Evolutionary conservation across 2,797 vertebrate species (phyloP), one percentile per base, ranked within the genome.

Genomic region (Mallotus villosus): DNA sequence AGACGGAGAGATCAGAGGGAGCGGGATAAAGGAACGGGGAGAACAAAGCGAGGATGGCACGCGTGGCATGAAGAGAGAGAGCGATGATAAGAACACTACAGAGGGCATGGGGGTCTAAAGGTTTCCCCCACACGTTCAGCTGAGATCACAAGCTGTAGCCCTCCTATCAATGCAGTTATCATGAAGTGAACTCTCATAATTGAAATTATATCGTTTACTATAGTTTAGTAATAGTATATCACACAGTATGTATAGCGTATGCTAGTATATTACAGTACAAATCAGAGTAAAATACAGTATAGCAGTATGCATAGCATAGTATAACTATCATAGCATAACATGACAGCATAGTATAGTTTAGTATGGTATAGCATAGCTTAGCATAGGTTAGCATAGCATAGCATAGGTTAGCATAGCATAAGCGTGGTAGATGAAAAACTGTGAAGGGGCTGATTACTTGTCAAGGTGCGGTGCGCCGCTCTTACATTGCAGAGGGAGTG

Each of bases 401-500:
- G 41, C 11, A 12, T 46, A 12, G 34, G 6, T 6, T 7, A 37
- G 34, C 8, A 37, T 37, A 6, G 34, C 8, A 37, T 37, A 37
- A 12, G 14, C 12, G 49, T 55, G 19, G 51, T 55, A 55, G 12
- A 34, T 67, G 24, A 66, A 62, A 62, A n/a, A 60, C 61, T 67
- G 72, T 58, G 75, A 58, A 79, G 74, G 77, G 69, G 75, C 72
- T 68, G 80, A 81, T 81, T 79, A 83, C 83, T 89, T 73, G 84
- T 70, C 75, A 70, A 73, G 88, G 82, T 65, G 80, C 46, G 64
- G 79, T 34, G 83, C 74, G 79, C 78, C 83, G 86, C 81, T 89
- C 97, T 99, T 94, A 99, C 97, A 68, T 99, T 99, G 95, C 97
- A 99, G 91, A 99, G 97, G 1, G 97, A 99, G 91, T 99, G 97